Evolutionary conservation across 2,888 invertebrate genomes (phyloP).

Genomic region (Cheilosia pagana): DNA sequence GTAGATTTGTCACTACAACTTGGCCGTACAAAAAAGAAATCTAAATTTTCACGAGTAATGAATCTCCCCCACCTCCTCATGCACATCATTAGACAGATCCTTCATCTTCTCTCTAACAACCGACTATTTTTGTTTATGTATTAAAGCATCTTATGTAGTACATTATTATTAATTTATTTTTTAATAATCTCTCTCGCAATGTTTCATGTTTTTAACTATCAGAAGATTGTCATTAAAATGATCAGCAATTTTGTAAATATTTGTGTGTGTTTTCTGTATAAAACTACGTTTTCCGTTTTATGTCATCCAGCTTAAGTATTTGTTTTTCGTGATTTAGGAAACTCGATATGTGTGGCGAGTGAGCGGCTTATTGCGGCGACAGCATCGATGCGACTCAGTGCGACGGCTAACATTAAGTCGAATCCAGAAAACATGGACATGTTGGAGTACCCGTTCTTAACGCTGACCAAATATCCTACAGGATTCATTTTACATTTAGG

Average conservation of each 20-base stretch:
- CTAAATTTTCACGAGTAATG: slow-evolving; percentile 42
- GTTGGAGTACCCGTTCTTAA: slow-evolving; percentile 97
- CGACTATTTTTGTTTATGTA: slow-evolving; percentile 41
- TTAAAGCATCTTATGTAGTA: slow-evolving; percentile 42
- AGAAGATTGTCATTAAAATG: neutral
- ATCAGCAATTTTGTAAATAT: slow-evolving; percentile 46
- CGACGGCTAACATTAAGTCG: slow-evolving; percentile 87
- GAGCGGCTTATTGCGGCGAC: slow-evolving; percentile 85
- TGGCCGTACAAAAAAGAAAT: neutral
- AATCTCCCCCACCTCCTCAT: slow-evolving; percentile 54
- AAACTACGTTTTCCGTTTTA: slow-evolving; percentile 5
- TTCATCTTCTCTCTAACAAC: slow-evolving; percentile 14
- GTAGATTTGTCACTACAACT: slow-evolving; percentile 57
- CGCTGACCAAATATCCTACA: slow-evolving; percentile 94
- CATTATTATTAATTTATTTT: slow-evolving; percentile 5
- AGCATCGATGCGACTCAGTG: slow-evolving; percentile 85
- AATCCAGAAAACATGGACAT: slow-evolving; percentile 93
- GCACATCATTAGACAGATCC: slow-evolving; percentile 33
- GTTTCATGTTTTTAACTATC: slow-evolving; percentile 49
- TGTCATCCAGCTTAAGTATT: neutral
- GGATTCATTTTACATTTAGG: slow-evolving; percentile 95
- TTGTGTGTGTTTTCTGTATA: slow-evolving; percentile 46
- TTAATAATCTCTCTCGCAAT: slow-evolving; percentile 37
- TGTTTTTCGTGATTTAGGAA: slow-evolving; percentile 85
- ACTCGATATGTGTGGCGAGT: slow-evolving; percentile 88